Base-by-base conservation (phyloP, 2,888 invertebrate genomes). In the Trachelus stipa region DNA sequence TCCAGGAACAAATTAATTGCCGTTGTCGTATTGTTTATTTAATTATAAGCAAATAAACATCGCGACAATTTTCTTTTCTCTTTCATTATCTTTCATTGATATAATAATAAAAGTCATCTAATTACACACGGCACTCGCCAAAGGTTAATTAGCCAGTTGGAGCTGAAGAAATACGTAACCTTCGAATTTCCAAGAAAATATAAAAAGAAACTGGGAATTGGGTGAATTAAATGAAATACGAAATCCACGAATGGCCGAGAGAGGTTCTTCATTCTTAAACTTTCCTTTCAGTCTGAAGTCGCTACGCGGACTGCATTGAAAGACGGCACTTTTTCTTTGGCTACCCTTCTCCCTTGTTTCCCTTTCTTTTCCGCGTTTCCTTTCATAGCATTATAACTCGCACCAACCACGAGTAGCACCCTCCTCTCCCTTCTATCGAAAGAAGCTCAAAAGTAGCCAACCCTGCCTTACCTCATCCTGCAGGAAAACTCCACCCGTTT, bases 211-310 rank as follows among this genome's bases (percentile, higher is more conserved):
- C 23, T 6, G 56, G 23, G 23, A 56, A 56, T 56, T 9, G 23
- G 23, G 23, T 9, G 56, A 23, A 56, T 56, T 56, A 9, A 23
- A 56, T 56, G 23, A 56, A 56, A 56, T 56, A 56, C 23, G 56
- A 31, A 71, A 15, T 31, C 15, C 12, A 31, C 31, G 31, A 71
- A 31, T 9, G 71, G 71, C 11, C 71, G 31, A 31, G 71, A 71
- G 71, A 71, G 71, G 71, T 71, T 71, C 33, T 71, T 71, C 33
- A 71, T 31, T 71, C 71, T 31, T 34, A 34, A 71, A 71, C 71
- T 34, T 71, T 34, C 71, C 71, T 71, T 71, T 71, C 71, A 71
- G 31, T 11, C 33, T 23, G 56, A 56, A 56, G 56, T 56, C 56
- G 56, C 56, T 56, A 56, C 71, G 71, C 6, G 71, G 31, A 11